Conservation (phyloP, 2,888 invertebrate genomes). For the Athalia circularis region DNA sequence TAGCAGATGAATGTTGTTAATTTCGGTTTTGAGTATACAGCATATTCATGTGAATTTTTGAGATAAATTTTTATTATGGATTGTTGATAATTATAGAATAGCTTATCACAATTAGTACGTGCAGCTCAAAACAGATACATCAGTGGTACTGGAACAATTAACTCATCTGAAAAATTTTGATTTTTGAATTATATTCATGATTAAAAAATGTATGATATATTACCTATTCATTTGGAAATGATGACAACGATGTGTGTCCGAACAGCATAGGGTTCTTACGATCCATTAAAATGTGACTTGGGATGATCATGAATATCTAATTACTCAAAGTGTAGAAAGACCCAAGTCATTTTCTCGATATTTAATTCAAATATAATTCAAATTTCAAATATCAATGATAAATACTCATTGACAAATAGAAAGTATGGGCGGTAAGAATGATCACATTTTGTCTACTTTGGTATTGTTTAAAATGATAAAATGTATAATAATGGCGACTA, state of each 20-base stretch:
- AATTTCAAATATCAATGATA: constrained; percentile 9
- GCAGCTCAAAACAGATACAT: constrained; percentile 26
- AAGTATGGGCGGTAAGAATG: background rate
- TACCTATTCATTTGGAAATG: too few relatives aligned
- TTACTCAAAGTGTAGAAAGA: too few relatives aligned
- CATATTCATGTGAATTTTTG: background rate
- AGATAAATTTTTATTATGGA: constrained; percentile 17
- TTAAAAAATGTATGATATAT: background rate
- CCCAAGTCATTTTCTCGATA: background rate
- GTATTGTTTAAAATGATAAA: background rate
- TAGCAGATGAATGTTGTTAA: constrained; percentile 30
- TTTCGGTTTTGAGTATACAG: constrained; percentile 23
- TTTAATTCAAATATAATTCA: background rate
- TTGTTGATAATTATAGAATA: background rate
- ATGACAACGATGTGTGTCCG: too few relatives aligned
- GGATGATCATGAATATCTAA: too few relatives aligned
- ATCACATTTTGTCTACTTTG: background rate
- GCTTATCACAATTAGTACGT: constrained; percentile 21
- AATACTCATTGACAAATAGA: constrained; percentile 31
- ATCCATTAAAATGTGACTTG: too few relatives aligned
- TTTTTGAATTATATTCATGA: constrained; percentile 10
- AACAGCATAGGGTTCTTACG: too few relatives aligned
- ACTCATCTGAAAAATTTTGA: constrained; percentile 12
- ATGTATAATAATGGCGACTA: background rate
- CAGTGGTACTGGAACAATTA: constrained; percentile 25